phyloP scores from a whole-genome alignment of 2,888 invertebrate genomes.

The Aspidiotus destructor region DNA sequence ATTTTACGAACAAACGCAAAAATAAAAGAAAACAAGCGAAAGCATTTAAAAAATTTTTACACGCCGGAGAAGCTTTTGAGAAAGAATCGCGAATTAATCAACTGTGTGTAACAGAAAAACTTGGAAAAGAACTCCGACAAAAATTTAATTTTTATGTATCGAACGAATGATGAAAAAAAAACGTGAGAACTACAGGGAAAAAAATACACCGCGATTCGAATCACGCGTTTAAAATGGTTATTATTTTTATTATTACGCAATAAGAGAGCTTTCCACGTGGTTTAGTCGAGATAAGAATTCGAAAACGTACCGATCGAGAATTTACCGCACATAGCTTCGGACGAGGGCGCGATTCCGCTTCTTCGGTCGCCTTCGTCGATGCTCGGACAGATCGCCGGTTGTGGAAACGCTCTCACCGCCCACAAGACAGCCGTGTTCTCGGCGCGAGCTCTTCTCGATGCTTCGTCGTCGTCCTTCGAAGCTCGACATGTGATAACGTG shows the following conservation, averaged over 20 bases:
- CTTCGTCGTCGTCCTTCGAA: not conserved
- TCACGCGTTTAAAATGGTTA: too few species aligned
- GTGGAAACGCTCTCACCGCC: slow-evolving; percentile 14
- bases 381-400: slow-evolving; percentile 15
- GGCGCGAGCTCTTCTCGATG: not conserved
- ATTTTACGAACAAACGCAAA: not conserved
- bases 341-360: slow-evolving; percentile 14
- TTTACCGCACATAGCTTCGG: slow-evolving; percentile 13
- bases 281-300: slow-evolving; percentile 22
- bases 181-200: not conserved
- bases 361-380: slow-evolving; percentile 15
- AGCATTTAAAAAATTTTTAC: not conserved
- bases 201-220: slow-evolving; percentile 9
- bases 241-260: slow-evolving; percentile 17
- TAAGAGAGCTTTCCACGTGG: slow-evolving; percentile 24
- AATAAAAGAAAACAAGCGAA: slow-evolving; percentile 1
- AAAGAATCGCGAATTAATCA: not conserved
- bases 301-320: slow-evolving; percentile 9
- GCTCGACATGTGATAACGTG: not conserved
- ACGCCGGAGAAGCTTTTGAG: slow-evolving; percentile 2
- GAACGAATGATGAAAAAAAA: not conserved
- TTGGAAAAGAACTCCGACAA: not conserved
- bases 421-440: slow-evolving; percentile 13
- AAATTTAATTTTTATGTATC: not conserved
- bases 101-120: not conserved